Conservation (phyloP, 2,113 vertebrate genomes). For the Passer montanus region DNA sequence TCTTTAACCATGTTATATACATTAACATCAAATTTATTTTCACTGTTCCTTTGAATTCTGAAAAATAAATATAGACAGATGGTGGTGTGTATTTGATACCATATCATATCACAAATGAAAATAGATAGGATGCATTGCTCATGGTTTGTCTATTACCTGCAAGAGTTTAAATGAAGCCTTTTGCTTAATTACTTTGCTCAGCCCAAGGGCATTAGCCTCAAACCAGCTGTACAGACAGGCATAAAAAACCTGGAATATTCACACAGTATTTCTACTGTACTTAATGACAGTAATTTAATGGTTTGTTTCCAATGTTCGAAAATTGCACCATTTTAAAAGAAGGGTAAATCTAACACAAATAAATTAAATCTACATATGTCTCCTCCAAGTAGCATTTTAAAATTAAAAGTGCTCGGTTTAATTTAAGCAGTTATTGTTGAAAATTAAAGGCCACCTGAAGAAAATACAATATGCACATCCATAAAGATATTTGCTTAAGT, state of each 20-base stretch:
- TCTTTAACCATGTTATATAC: neutral
- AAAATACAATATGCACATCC: neutral
- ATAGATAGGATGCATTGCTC: neutral
- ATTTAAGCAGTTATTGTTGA: neutral
- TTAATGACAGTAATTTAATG: neutral
- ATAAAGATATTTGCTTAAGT: neutral
- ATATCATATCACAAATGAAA: neutral
- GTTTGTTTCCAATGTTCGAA: neutral
- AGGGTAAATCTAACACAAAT: neutral
- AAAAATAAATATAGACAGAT: neutral
- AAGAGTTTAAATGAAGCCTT: neutral
- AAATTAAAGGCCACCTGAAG: neutral
- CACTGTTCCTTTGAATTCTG: neutral
- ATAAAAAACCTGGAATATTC: neutral
- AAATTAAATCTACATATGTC: neutral
- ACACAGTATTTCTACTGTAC: neutral
- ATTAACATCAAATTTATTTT: neutral
- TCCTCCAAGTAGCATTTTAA: neutral
- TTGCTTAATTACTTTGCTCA: neutral
- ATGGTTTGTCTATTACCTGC: neutral
- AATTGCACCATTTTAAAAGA: neutral
- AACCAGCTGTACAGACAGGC: neutral
- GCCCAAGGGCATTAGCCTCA: neutral
- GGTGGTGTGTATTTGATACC: neutral
- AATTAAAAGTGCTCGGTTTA: neutral